phyloP scores from a whole-genome alignment of 2,888 invertebrate species.

The Arrhopalites spinosus region DNA sequence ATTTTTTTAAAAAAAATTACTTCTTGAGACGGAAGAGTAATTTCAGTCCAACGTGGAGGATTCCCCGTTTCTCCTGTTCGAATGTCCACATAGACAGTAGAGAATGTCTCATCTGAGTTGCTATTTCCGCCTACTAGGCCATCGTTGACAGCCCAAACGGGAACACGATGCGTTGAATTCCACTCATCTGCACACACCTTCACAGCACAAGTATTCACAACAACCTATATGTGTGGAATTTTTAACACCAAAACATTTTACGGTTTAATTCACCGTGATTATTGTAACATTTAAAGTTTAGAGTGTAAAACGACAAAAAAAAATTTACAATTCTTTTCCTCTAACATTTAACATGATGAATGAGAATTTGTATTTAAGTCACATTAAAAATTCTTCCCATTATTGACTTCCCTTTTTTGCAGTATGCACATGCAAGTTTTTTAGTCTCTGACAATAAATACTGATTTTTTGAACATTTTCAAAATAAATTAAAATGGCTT shows the following conservation, averaged over 20 bases:
- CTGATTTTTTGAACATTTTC: too few relatives aligned
- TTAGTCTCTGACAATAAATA: too few relatives aligned
- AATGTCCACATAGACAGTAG: conserved; percentile 48
- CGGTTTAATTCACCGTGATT: too few relatives aligned
- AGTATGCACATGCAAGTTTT: too few relatives aligned
- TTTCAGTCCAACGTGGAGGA: conserved; percentile 55
- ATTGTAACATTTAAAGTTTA: too few relatives aligned
- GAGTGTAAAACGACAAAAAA: not conserved
- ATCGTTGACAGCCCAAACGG: conserved; percentile 55
- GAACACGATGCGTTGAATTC: conserved; percentile 56
- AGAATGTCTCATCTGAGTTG: conserved; percentile 34
- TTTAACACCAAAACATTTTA: not conserved
- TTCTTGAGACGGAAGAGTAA: conserved; percentile 51
- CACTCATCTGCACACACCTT: conserved; percentile 57
- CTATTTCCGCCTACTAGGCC: conserved; percentile 50
- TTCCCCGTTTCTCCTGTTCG: conserved; percentile 49
- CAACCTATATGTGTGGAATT: conserved; percentile 49
- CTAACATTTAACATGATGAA: not conserved
- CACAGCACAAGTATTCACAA: conserved; percentile 53
- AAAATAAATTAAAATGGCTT: too few relatives aligned
- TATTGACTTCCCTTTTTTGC: too few relatives aligned
- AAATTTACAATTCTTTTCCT: not conserved
- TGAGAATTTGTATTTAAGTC: not conserved
- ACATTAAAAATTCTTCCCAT: too few relatives aligned
- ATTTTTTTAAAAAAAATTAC: conserved; percentile 31